A percentile compares a stretch with the other conserved stretches of the same genome.
Conservation (phyloP, 1,140 invertebrate species). For the Ostrea denselamellosa region DNA sequence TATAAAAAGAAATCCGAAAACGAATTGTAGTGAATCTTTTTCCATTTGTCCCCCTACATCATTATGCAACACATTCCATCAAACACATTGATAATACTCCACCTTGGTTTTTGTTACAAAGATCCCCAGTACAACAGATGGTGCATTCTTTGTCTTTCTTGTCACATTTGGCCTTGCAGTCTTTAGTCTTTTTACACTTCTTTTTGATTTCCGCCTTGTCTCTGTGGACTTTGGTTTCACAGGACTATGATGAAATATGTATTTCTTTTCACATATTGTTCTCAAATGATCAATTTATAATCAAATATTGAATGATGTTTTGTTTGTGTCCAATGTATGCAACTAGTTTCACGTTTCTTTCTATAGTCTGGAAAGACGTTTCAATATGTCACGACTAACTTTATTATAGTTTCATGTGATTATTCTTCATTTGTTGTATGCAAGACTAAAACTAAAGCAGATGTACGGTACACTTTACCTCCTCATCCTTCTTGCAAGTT, state of each 20-base stretch:
- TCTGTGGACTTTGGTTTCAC: not conserved
- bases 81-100: not conserved
- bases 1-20: too few relatives aligned
- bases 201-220: not conserved
- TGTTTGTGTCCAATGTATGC: too few relatives aligned
- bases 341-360: too few relatives aligned
- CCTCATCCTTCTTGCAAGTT: not conserved
- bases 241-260: not conserved
- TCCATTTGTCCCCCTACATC: not conserved
- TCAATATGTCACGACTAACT: too few relatives aligned
- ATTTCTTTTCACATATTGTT: too few relatives aligned
- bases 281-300: too few relatives aligned
- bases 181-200: not conserved
- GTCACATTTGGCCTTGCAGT: not conserved
- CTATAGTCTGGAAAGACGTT: too few relatives aligned
- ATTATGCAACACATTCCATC: too few relatives aligned
- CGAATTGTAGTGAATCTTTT: not conserved
- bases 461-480: not conserved
- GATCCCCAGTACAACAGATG: not conserved
- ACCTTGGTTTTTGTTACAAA: constrained; percentile 2
- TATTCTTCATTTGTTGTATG: too few relatives aligned
- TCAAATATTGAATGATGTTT: too few relatives aligned
- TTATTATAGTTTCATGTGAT: too few relatives aligned
- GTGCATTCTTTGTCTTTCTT: not conserved
- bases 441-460: not conserved